phyloP scores from a whole-genome alignment of 2,113 vertebrate genomes.

The Motacilla alba region DNA sequence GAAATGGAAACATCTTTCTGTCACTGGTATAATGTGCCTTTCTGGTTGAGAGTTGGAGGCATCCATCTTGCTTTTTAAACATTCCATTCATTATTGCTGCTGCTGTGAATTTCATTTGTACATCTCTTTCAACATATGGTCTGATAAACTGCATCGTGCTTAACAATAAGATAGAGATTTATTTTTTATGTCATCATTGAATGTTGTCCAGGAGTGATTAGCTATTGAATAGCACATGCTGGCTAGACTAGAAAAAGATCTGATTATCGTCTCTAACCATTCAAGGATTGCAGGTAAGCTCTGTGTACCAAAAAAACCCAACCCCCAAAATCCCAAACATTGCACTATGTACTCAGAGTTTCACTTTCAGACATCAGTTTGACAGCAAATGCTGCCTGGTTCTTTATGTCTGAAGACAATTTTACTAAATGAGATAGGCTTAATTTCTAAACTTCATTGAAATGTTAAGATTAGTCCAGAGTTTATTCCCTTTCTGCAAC shows the following conservation, averaged over 20 bases:
- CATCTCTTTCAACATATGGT: not conserved
- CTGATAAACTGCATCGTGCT: not conserved
- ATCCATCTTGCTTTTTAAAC: not conserved
- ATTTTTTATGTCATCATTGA: not conserved
- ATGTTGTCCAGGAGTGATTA: not conserved
- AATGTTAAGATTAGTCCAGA: not conserved
- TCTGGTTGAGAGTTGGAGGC: not conserved
- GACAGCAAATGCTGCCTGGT: not conserved
- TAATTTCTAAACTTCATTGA: not conserved
- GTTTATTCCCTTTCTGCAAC: not conserved
- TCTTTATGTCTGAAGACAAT: not conserved
- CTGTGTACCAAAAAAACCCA: not conserved
- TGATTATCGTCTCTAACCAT: not conserved
- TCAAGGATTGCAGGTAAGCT: not conserved
- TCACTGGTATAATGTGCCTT: not conserved
- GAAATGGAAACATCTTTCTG: slow-evolving; percentile 23
- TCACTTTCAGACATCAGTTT: not conserved
- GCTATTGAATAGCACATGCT: not conserved
- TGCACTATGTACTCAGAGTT: not conserved
- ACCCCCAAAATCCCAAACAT: fast-evolving
- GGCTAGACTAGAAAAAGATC: not conserved
- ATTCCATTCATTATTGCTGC: not conserved
- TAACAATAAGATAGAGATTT: not conserved
- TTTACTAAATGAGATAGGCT: not conserved
- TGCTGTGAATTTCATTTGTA: not conserved